phyloP scores from a whole-genome alignment of 1,140 invertebrate genomes.

The Pararge aegeria region DNA sequence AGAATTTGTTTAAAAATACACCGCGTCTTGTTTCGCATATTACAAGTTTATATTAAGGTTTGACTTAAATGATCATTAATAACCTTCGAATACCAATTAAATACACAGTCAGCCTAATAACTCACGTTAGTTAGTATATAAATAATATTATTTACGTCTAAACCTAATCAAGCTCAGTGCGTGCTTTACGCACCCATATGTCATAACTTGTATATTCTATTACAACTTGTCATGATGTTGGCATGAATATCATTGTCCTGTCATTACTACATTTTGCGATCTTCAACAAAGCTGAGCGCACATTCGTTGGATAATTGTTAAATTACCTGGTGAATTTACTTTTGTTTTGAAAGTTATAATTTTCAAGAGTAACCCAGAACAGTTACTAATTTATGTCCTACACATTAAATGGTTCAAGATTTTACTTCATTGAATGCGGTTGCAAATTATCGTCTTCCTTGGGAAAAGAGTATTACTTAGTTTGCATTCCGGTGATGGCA shows the following conservation, averaged over 20 bases:
- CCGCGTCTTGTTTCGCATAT: too few species aligned
- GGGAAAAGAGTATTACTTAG: too few species aligned
- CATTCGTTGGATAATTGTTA: background rate
- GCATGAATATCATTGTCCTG: conserved; percentile 18
- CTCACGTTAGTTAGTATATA: background rate
- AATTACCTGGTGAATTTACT: too few species aligned
- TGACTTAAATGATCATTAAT: background rate
- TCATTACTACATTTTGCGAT: conserved; percentile 31
- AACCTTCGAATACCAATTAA: conserved; percentile 6
- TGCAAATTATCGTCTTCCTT: too few species aligned
- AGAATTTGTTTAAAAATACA: too few species aligned
- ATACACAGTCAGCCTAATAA: conserved; percentile 11
- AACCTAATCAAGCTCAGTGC: conserved; percentile 32
- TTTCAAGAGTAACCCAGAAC: background rate
- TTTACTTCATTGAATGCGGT: too few species aligned
- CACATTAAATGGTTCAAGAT: too few species aligned
- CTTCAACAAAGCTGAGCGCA: conserved; percentile 36
- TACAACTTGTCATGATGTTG: conserved; percentile 25
- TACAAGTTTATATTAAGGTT: too few species aligned
- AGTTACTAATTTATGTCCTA: background rate
- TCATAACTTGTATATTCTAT: conserved; percentile 44
- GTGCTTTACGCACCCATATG: conserved; percentile 34
- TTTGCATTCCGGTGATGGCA: too few species aligned
- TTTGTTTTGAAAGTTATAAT: too few species aligned
- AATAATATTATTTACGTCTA: conserved; percentile 33